Evolutionary conservation across 2,888 invertebrate species (phyloP), one percentile per base, ranked within the genome.

Genomic region (Erpobdella octoculata): DNA sequence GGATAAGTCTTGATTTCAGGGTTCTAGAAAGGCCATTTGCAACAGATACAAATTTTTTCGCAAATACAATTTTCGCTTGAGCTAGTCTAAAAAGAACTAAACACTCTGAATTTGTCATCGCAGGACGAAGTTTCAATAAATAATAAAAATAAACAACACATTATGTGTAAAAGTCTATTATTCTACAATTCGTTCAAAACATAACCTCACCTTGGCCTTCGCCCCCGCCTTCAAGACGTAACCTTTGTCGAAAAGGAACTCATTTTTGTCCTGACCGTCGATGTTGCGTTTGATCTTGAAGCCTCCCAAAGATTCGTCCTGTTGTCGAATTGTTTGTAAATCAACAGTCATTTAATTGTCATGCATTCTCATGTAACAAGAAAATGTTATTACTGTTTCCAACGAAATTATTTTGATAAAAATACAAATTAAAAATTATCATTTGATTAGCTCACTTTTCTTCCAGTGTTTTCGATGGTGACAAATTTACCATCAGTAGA

Each of bases 401-500:
- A 46, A 12, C 12, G 18, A 18, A 46, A 46, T 46, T 46, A 46
- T 12, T 18, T 18, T 18, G 12, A 15, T 15, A 46, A 46, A 18
- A 46, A 46, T 46, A 46, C 18, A 18, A 46, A 46, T 46, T 46
- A 18, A 46, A 15, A 46, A 46, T 46, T 8, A 12, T n/a, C n/a
- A n/a, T n/a, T n/a, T 8, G 21, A 48, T 31, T 36, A n/a, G 58
- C 68, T 21, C 46, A 77, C 78, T 76, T 83, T 83, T 64, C 81
- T 79, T 73, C 83, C 81, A 38, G 84, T 85, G 77, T 85, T 85
- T 76, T 85, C 84, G 36, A 85, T 75, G 53, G 80, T 78, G 76
- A 85, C 81, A 78, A 78, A 85, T 74, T 83, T 83, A 69, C 85
- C 85, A 72, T 85, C 84, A 5, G 84, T 82, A 71, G 80, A 79